phyloP scores from a whole-genome alignment of 2,797 vertebrate species.

The Furcifer pardalis region DNA sequence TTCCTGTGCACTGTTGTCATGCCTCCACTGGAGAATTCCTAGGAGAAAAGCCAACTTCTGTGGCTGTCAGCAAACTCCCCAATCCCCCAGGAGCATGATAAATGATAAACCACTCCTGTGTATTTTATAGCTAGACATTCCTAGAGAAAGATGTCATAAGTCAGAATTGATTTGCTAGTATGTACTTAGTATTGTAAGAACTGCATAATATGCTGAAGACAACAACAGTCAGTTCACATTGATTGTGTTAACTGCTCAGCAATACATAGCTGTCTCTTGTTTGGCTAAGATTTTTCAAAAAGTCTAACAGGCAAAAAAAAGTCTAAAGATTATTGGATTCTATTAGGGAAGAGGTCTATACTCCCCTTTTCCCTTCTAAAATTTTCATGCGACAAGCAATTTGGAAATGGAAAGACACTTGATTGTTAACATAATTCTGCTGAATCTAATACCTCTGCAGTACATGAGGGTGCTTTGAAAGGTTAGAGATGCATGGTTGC shows the following conservation, averaged over 20 bases:
- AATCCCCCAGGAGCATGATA: no score
- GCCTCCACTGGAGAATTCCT: no score
- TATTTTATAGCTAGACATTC: no score
- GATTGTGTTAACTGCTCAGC: not conserved
- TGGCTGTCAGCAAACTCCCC: no score
- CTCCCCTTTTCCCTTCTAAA: not conserved
- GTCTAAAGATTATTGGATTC: conserved; percentile 18
- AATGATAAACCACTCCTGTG: no score
- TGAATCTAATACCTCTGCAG: conserved; percentile 62
- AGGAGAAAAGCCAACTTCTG: no score
- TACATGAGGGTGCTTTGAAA: conserved; percentile 68
- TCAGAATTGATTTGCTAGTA: not conserved
- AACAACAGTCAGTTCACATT: not conserved
- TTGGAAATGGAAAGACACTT: conserved; percentile 37
- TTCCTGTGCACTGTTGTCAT: no score
- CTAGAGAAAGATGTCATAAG: no score
- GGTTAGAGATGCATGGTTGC: conserved; percentile 72
- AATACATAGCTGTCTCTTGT: not conserved
- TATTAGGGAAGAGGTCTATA: not conserved
- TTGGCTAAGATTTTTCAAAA: conserved; percentile 1
- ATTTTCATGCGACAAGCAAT: conserved; percentile 19
- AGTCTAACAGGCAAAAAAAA: not conserved
- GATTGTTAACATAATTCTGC: conserved; percentile 57
- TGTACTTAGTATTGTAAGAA: not conserved
- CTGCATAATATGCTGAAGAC: not conserved